phyloP scores from a whole-genome alignment of 2,888 invertebrate species.

The Steinernema hermaphroditum region DNA sequence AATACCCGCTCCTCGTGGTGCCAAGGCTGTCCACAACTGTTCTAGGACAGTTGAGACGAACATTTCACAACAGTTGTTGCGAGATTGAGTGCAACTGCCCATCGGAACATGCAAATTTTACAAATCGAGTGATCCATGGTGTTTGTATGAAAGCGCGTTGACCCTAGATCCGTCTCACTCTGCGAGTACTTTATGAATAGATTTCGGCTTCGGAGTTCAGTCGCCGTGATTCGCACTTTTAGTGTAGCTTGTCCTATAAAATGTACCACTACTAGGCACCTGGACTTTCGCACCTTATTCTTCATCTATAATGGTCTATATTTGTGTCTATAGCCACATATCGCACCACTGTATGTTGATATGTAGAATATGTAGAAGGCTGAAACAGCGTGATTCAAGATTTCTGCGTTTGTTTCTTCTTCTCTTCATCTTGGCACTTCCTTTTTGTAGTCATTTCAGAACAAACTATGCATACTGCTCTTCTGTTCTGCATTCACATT shows the following conservation, averaged over 20 bases:
- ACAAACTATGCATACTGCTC: neutral
- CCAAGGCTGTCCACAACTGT: no score
- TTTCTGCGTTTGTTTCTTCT: neutral
- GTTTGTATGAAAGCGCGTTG: conserved; percentile 4
- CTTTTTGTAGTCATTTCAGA: neutral
- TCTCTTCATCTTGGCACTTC: neutral
- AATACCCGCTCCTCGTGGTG: no score
- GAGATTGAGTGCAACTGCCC: neutral
- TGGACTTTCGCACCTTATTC: no score
- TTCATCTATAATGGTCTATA: no score
- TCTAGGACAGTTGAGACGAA: no score
- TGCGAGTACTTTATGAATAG: conserved; percentile 6
- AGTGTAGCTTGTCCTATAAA: no score
- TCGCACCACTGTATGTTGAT: no score
- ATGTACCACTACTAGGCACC: no score
- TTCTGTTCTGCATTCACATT: neutral
- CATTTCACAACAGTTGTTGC: no score
- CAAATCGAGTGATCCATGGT: conserved; percentile 1
- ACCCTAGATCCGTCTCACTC: neutral
- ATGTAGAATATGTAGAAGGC: no score
- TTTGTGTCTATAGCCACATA: no score
- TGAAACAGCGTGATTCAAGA: no score
- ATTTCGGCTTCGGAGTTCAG: neutral
- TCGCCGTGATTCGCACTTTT: neutral
- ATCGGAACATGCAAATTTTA: neutral